Percentiles rank a stretch among this genome's conserved stretches.
Conservation (phyloP, 2,888 invertebrate genomes). For the Minunthozetes semirufus region DNA sequence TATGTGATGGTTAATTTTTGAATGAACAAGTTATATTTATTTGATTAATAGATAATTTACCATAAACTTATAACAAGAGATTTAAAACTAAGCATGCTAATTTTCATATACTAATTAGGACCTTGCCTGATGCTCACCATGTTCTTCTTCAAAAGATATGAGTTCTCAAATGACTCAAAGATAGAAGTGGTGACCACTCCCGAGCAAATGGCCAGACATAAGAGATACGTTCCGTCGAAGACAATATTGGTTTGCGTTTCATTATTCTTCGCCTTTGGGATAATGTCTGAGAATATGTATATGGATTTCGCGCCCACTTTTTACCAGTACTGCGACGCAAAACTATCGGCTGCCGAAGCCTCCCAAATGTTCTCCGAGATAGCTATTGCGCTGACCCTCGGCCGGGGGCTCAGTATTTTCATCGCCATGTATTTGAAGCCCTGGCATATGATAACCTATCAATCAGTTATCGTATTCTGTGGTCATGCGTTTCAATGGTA, state of each 20-base stretch:
- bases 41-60: no score
- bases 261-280: not conserved
- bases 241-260: not conserved
- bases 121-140: not conserved
- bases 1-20: no score
- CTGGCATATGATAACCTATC: slow-evolving; percentile 14
- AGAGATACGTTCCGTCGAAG: not conserved
- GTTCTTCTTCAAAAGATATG: not conserved
- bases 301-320: slow-evolving; percentile 8
- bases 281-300: slow-evolving; percentile 24
- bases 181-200: not conserved
- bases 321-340: not conserved
- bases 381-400: not conserved
- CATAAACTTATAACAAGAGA: no score
- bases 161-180: not conserved
- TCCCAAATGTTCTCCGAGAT: not conserved
- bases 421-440: slow-evolving; percentile 29
- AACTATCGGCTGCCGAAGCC: not conserved
- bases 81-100: no score
- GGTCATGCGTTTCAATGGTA: not conserved
- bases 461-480: not conserved
- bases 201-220: not conserved
- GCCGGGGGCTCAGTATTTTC: slow-evolving; percentile 19
- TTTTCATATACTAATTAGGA: not conserved
- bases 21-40: no score